A percentile compares a stretch with the other conserved stretches of the same genome.
These are phyloP conservation scores for Polydesmus complanatus DNA, from an alignment of 2,888 invertebrate genomes.

Conservation along the genomic window DNA sequence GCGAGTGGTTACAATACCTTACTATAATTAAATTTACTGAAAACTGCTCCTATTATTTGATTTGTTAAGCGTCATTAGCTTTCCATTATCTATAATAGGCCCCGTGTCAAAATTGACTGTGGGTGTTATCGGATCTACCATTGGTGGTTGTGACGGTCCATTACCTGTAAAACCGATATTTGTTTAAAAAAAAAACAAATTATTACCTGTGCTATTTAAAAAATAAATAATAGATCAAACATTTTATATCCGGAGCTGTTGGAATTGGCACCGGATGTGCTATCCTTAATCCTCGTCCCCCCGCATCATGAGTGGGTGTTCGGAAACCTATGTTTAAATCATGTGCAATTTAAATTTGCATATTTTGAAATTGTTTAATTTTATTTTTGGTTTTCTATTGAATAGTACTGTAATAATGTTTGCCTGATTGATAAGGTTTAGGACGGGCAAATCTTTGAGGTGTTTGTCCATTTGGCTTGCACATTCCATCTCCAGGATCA, in stretches of 20 bases:
- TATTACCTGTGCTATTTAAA: too few species aligned
- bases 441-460: constrained; percentile 14
- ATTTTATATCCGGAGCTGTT: constrained; percentile 19
- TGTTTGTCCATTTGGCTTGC: constrained; percentile 10
- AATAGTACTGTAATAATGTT: too few species aligned
- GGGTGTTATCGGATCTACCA: background rate
- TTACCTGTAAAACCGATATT: background rate
- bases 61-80: constrained; percentile 5
- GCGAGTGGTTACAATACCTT: too few species aligned
- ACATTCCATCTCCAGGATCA: background rate
- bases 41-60: constrained; percentile 4
- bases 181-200: too few species aligned
- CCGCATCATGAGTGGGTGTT: constrained; percentile 15
- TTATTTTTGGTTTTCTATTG: too few species aligned
- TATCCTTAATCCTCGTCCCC: constrained; percentile 13
- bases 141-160: background rate
- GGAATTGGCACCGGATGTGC: constrained; percentile 18
- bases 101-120: constrained; percentile 9
- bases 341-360: background rate
- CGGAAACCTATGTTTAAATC: constrained; percentile 10
- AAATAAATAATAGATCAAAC: too few species aligned
- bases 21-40: too few species aligned
- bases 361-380: background rate
- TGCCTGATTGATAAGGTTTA: constrained; percentile 17
- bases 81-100: background rate